A percentile compares a stretch with the other conserved stretches of the same genome.
phyloP scores from a whole-genome alignment of 2,113 vertebrate species.

The Zapus hudsonius region DNA sequence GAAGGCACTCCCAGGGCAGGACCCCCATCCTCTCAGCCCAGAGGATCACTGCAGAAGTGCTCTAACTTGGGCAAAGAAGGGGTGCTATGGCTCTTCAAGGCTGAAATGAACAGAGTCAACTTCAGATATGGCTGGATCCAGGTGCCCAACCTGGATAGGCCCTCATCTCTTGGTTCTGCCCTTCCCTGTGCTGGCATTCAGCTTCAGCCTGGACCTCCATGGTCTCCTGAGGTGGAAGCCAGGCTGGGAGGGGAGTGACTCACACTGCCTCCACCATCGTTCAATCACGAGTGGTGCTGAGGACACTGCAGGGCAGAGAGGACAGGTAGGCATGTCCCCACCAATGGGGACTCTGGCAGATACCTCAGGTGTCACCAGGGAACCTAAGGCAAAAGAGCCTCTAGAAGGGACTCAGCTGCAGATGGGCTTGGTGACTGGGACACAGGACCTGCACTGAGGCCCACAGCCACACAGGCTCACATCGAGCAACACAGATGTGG shows the following conservation, averaged over 20 bases:
- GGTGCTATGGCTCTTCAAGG: not conserved
- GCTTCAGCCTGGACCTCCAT: not conserved
- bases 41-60: not conserved
- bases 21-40: not conserved
- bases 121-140: slow-evolving; percentile 5
- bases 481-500: not conserved
- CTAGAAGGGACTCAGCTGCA: not conserved
- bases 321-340: not conserved
- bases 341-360: not conserved
- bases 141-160: not conserved
- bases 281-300: not conserved
- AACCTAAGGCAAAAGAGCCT: not conserved
- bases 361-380: not conserved
- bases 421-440: no score
- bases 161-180: not conserved
- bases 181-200: not conserved
- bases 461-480: not conserved
- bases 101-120: accelerated
- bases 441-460: not conserved
- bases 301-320: not conserved
- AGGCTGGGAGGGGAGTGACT: not conserved
- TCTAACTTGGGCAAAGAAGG: not conserved
- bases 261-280: no score
- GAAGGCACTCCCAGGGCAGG: not conserved
- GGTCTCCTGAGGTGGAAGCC: not conserved